These are phyloP conservation scores for Hirtodrosophila histrioides DNA, from an alignment of 2,888 invertebrate genomes.

Conservation along the genomic window DNA sequence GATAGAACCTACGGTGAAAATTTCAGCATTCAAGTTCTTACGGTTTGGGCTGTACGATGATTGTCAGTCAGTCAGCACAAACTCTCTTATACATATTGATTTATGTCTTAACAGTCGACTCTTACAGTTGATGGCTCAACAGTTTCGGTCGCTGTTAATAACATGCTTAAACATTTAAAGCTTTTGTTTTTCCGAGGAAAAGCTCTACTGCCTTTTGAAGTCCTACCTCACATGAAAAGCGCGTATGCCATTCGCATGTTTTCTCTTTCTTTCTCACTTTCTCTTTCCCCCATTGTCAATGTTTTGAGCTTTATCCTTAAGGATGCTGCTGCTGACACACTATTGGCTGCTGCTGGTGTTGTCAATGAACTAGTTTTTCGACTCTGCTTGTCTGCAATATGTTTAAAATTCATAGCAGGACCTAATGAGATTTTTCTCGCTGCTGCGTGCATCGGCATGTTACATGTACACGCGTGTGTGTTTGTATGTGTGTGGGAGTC, in stretches of 20 bases:
- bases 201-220: constrained; percentile 28
- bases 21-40: too few relatives aligned
- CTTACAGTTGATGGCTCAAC: constrained; percentile 7
- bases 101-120: too few relatives aligned
- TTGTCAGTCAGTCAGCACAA: too few relatives aligned
- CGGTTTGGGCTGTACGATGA: too few relatives aligned
- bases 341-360: constrained; percentile 57
- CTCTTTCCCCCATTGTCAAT: constrained; percentile 11
- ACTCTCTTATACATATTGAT: too few relatives aligned
- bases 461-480: constrained; percentile 4
- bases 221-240: constrained; percentile 68
- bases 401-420: constrained; percentile 78
- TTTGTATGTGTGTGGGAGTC: constrained; percentile 9
- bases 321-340: constrained; percentile 57
- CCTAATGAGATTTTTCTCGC: constrained; percentile 72
- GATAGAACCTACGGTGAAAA: too few relatives aligned
- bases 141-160: constrained; percentile 12
- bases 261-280: constrained; percentile 3
- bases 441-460: constrained; percentile 32
- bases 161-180: constrained; percentile 8
- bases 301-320: constrained; percentile 35
- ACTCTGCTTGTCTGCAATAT: constrained; percentile 58
- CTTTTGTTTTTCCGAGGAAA: constrained; percentile 15
- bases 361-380: constrained; percentile 67
- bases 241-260: constrained; percentile 30